Evolutionary conservation across 2,888 invertebrate species (phyloP).

Genomic region (Leptopilina myrica): DNA sequence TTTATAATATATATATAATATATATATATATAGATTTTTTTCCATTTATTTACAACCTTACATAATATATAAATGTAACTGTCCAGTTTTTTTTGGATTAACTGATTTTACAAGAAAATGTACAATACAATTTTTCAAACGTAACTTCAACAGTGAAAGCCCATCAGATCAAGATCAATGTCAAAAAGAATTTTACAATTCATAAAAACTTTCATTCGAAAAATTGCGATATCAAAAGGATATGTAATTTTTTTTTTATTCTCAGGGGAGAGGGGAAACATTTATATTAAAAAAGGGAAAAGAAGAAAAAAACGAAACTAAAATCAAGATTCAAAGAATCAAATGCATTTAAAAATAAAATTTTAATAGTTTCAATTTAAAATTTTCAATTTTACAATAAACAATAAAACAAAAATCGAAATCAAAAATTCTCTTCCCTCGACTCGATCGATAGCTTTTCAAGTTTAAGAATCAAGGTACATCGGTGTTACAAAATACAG

Average conservation of each 20-base stretch:
- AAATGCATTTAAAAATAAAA: slow-evolving; percentile 1
- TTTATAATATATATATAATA: too few relatives aligned
- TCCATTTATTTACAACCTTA: slow-evolving; percentile 71
- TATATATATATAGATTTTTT: background rate
- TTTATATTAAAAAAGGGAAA: background rate
- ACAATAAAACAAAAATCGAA: background rate
- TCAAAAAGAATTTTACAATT: slow-evolving; percentile 9
- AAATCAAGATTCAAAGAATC: slow-evolving; percentile 10
- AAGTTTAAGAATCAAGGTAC: slow-evolving; percentile 23
- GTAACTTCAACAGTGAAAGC: slow-evolving; percentile 26
- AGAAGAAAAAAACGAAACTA: background rate
- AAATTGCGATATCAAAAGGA: slow-evolving; percentile 7
- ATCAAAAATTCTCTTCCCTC: background rate
- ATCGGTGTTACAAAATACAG: slow-evolving; percentile 17
- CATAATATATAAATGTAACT: slow-evolving; percentile 71
- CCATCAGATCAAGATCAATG: slow-evolving; percentile 28
- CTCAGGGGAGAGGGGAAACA: background rate
- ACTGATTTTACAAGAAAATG: slow-evolving; percentile 72
- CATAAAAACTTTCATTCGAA: background rate
- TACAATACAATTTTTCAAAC: slow-evolving; percentile 59
- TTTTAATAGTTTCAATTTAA: background rate
- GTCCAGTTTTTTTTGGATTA: slow-evolving; percentile 61
- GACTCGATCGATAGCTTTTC: slow-evolving; percentile 21
- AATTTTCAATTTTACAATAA: background rate
- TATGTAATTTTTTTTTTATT: background rate